phyloP scores from a whole-genome alignment of 2,888 invertebrate species.

The Argynnis bischoffii region DNA sequence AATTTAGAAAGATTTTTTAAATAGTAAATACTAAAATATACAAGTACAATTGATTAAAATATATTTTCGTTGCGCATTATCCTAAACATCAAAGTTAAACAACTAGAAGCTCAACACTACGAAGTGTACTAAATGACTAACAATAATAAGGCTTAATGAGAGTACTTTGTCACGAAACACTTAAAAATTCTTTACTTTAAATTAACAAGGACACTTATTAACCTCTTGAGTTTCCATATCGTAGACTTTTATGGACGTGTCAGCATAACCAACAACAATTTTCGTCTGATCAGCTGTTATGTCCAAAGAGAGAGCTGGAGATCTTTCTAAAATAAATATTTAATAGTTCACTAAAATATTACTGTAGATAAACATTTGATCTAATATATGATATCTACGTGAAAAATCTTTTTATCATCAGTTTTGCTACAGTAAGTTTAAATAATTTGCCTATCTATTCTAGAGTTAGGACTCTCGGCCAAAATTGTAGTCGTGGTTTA shows the following conservation, averaged over 20 bases:
- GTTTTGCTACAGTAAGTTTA: conserved; percentile 4
- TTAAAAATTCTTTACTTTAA: conserved; percentile 13
- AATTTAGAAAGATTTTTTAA: background rate
- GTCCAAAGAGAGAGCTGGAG: conserved; percentile 60
- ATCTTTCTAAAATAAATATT: conserved; percentile 57
- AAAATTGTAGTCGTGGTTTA: background rate
- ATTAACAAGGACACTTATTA: conserved; percentile 25
- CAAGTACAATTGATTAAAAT: background rate
- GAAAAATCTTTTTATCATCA: conserved; percentile 1
- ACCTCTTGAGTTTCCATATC: conserved; percentile 74
- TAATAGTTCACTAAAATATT: conserved; percentile 13
- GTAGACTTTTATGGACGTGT: conserved; percentile 66
- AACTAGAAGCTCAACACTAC: conserved; percentile 5
- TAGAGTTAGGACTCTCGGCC: background rate
- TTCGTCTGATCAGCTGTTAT: conserved; percentile 58
- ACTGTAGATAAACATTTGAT: conserved; percentile 1
- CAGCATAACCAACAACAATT: conserved; percentile 66
- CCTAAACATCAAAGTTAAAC: no score
- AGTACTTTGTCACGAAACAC: conserved; percentile 20
- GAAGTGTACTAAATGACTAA: background rate
- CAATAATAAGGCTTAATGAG: conserved; percentile 12
- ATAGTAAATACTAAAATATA: conserved; percentile 2
- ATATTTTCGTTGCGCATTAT: no score
- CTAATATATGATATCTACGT: background rate
- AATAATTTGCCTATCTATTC: background rate